Conservation (phyloP, 2,113 vertebrate genomes). For the Brienomyrus brachyistius region DNA sequence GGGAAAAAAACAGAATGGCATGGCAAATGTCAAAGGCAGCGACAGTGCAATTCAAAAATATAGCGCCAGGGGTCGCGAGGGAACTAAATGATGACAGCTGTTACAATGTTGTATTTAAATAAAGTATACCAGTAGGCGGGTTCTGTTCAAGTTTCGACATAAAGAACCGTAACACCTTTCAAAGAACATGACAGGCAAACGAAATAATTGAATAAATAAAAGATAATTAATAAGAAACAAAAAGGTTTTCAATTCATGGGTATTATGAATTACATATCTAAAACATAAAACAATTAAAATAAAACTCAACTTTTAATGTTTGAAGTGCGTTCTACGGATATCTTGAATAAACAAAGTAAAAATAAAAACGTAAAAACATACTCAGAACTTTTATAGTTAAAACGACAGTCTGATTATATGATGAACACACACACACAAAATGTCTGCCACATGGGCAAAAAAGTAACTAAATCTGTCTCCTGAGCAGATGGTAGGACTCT, state of each 20-base stretch:
- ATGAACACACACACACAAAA: background rate
- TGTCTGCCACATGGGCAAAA: background rate
- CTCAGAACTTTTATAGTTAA: too few species aligned
- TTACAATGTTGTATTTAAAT: constrained; percentile 26
- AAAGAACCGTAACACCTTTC: constrained; percentile 13
- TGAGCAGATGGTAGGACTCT: constrained; percentile 74
- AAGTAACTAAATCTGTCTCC: constrained; percentile 53
- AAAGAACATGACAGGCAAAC: constrained; percentile 6
- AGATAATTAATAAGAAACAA: constrained; percentile 2
- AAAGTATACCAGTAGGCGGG: constrained; percentile 3
- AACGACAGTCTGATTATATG: background rate
- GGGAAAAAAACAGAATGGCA: background rate
- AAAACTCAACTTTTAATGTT: background rate
- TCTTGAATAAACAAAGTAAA: background rate
- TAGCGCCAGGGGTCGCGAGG: constrained; percentile 75
- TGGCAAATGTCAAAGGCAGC: background rate
- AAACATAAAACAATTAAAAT: background rate
- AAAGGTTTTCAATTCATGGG: background rate
- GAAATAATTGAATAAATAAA: constrained; percentile 10
- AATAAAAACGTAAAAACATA: background rate
- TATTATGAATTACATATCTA: constrained; percentile 5
- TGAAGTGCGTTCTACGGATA: background rate
- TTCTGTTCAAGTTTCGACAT: constrained; percentile 11
- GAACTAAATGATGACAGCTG: constrained; percentile 55
- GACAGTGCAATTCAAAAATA: constrained; percentile 60